Percentiles rank a stretch among this genome's conserved stretches.
These are phyloP conservation scores for Yasuhikotakia modesta DNA, from an alignment of 2,797 vertebrate species.

Conservation along the genomic window DNA sequence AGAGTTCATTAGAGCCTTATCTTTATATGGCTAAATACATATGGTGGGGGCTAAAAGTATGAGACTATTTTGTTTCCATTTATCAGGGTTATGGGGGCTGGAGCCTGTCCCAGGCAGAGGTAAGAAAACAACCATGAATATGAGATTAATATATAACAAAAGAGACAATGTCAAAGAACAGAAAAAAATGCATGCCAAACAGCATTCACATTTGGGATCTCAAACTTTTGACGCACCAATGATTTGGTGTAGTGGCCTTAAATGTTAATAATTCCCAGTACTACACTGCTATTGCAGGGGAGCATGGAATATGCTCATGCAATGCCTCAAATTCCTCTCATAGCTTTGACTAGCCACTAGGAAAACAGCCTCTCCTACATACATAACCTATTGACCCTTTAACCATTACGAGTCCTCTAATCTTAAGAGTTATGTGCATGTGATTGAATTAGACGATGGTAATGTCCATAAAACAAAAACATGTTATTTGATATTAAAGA, in stretches of 20 bases:
- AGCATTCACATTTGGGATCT: neutral
- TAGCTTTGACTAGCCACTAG: conserved; percentile 51
- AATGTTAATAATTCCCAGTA: conserved; percentile 17
- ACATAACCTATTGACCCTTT: conserved; percentile 59
- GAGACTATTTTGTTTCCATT: too few relatives aligned
- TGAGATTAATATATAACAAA: too few relatives aligned
- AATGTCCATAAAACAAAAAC: conserved; percentile 66
- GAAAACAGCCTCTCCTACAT: conserved; percentile 58
- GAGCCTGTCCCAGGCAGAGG: too few relatives aligned
- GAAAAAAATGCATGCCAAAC: neutral
- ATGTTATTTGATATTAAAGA: conserved; percentile 68
- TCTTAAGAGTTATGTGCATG: conserved; percentile 58
- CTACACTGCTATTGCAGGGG: neutral
- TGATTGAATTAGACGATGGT: conserved; percentile 52
- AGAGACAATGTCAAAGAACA: too few relatives aligned
- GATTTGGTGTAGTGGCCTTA: neutral
- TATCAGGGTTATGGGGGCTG: too few relatives aligned
- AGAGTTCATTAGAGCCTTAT: neutral
- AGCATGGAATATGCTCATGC: conserved; percentile 16
- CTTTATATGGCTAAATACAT: neutral
- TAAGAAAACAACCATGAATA: too few relatives aligned
- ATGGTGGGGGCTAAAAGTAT: too few relatives aligned
- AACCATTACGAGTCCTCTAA: conserved; percentile 63
- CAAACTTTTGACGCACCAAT: neutral
- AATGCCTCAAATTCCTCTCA: conserved; percentile 58